Base-by-base conservation (phyloP, 2,888 invertebrate genomes). In the Acanthosepion esculentum region DNA sequence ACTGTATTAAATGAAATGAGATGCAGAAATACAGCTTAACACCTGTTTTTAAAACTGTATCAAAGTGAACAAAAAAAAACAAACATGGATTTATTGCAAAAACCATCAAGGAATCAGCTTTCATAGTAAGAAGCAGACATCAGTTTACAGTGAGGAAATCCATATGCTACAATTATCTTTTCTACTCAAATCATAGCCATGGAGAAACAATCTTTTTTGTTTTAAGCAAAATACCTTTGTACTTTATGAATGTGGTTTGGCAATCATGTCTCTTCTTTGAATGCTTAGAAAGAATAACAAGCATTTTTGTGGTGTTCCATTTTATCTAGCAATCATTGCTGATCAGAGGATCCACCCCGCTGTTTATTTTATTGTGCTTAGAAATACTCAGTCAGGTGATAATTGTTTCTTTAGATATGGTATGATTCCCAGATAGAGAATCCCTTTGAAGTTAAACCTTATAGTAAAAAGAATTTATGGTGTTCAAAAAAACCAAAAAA, bases 191-290 rank as follows among this genome's bases (percentile, higher is more conserved):
- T 78, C n/a, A n/a, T n/a, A 78, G 18, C 78, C 10, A n/a, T n/a
- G 78, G 78, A 29, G 78, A 78, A 78, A 78, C 78, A 78, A n/a
- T 78, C 78, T 78, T 78, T n/a, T 78, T n/a, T 33, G 12, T 33
- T 78, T 78, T 8, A 12, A 33, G n/a, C 33, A 78, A 78, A 78
- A 78, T 78, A 78, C 15, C 78, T 78, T 78, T 78, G 78, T 33
- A 78, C n/a, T 78, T 78, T 78, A 78, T 78, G n/a, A 78, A 78
- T 78, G n/a, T 78, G 78, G 78, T 78, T 78, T 78, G 15, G 78
- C 15, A 78, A 78, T 78, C n/a, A 78, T n/a, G 15, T 78, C n/a
- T n/a, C n/a, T 5, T 29, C 78, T 33, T 78, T 78, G 78, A 78
- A 78, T 78, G n/a, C 33, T 78, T 33, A 78, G n/a, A 78, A 78